Base-by-base conservation (phyloP, 2,113 vertebrate genomes). In the Thomomys bottae region DNA sequence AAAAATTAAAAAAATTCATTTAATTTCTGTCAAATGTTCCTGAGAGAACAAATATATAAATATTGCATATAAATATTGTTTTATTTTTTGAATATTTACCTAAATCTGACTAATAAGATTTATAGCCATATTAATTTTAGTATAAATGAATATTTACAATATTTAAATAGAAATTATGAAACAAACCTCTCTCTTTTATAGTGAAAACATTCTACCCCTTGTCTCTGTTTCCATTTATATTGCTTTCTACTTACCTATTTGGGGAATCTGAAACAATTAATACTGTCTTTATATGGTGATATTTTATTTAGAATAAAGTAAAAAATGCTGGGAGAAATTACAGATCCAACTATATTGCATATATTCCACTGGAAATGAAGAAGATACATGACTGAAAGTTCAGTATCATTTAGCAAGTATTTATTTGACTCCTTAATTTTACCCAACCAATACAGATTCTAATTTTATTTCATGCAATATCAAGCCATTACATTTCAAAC, bases 71-170 rank as follows among this genome's bases (percentile, higher is more conserved):
- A 54, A 34, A 36, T 32, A 76, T 32, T 36, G 8, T 18, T 77
- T 68, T 79, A 10, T 45, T 34, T 79, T 85, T 23, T 32, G 32
- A 72, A 76, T 11, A 34, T 40, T 94, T 91, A 78, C 17, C 5
- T 36, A 88, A 54, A 63, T 90, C 85, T 73, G 45, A 78, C 32
- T 72, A 5, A 86, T 88, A 92, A 59, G 91, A 80, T 26, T 7
- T 78, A 36, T 79, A 79, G 26, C 17, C 32, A 49, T 11, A 61
- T 91, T 73, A 26, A 80, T 84, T 67, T 90, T 94, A 75, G 36
- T 64, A 20, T 81, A 45, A 59, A 6, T 66, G 24, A 73, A 54
- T 83, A 63, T 82, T 42, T 32, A 38, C 5, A 68, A 3, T 73
- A 82, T 75, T 57, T 8, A 79, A 45, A 40, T 21, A 49, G 30